These are phyloP conservation scores for Hyalella azteca DNA, from an alignment of 2,888 invertebrate species.

Conservation along the genomic window DNA sequence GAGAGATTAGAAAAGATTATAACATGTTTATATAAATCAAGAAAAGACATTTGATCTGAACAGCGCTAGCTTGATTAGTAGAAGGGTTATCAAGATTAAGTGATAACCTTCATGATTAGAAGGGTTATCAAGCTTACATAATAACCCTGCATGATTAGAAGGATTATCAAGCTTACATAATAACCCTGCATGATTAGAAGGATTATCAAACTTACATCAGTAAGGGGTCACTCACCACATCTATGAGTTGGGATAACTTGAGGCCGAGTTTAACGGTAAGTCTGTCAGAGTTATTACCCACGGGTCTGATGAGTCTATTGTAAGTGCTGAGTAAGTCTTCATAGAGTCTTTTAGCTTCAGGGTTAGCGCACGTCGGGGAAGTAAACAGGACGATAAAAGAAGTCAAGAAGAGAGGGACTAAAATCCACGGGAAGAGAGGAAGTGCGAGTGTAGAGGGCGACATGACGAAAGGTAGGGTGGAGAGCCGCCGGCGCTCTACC, in stretches of 20 bases:
- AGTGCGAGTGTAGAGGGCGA: conserved; percentile 40
- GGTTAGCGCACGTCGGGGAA: conserved; percentile 71
- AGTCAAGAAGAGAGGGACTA: conserved; percentile 33
- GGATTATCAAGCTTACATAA: too few species aligned
- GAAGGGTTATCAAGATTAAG: too few species aligned
- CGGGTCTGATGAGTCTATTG: conserved; percentile 92
- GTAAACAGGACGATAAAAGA: conserved; percentile 22
- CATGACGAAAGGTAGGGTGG: conserved; percentile 38
- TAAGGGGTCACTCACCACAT: conserved; percentile 81
- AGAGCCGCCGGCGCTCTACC: conserved; percentile 4
- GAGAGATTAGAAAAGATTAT: too few species aligned
- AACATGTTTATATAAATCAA: too few species aligned
- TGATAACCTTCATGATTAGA: too few species aligned
- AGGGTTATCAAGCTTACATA: too few species aligned
- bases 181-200: too few species aligned
- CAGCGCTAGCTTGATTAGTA: too few species aligned
- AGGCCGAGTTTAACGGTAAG: conserved; percentile 95
- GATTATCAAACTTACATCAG: too few species aligned
- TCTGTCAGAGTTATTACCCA: conserved; percentile 91
- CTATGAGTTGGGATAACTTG: conserved; percentile 85
- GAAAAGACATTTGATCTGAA: too few species aligned
- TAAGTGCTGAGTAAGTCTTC: conserved; percentile 94
- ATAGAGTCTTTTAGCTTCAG: conserved; percentile 91
- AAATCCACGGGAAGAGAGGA: conserved; percentile 10
- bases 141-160: too few species aligned